Evolutionary conservation across 2,113 vertebrate genomes (phyloP).

Genomic region (Copsychus sechellarum): DNA sequence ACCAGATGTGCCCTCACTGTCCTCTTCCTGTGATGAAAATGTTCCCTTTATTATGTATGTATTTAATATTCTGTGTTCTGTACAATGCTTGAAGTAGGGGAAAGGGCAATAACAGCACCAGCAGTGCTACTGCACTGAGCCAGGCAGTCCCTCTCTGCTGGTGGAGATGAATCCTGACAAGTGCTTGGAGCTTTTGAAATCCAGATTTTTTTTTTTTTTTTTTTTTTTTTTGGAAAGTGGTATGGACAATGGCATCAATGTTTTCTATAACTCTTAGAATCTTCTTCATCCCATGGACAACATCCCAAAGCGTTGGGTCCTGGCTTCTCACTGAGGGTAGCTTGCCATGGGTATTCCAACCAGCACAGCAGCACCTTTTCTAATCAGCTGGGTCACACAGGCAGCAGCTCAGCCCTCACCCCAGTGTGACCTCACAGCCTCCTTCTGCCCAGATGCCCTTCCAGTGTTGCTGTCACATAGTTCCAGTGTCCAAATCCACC

Average conservation of each 20-base stretch:
- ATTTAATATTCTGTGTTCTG: not conserved
- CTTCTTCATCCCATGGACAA: not conserved
- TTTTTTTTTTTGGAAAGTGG: not conserved
- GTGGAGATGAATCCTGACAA: not conserved
- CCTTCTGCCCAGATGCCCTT: not conserved
- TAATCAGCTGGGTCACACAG: not conserved
- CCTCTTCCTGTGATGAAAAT: not conserved
- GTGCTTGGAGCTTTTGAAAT: not conserved
- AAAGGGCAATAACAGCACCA: not conserved
- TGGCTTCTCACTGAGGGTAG: not conserved
- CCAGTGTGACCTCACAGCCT: not conserved
- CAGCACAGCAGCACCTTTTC: not conserved
- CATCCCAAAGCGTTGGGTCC: not conserved
- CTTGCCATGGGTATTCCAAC: not conserved
- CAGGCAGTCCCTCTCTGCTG: not conserved
- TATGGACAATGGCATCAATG: not conserved
- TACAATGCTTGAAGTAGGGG: not conserved
- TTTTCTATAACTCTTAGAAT: not conserved
- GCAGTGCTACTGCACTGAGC: not conserved
- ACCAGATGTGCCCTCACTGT: not conserved
- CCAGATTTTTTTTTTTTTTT: not conserved
- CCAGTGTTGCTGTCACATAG: not conserved
- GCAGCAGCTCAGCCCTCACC: not conserved
- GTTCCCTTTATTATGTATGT: not conserved
- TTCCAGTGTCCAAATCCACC: not conserved